Percentiles rank a stretch among this genome's conserved stretches.
phyloP scores from a whole-genome alignment of 2,113 vertebrate genomes.

The Channa maculata region DNA sequence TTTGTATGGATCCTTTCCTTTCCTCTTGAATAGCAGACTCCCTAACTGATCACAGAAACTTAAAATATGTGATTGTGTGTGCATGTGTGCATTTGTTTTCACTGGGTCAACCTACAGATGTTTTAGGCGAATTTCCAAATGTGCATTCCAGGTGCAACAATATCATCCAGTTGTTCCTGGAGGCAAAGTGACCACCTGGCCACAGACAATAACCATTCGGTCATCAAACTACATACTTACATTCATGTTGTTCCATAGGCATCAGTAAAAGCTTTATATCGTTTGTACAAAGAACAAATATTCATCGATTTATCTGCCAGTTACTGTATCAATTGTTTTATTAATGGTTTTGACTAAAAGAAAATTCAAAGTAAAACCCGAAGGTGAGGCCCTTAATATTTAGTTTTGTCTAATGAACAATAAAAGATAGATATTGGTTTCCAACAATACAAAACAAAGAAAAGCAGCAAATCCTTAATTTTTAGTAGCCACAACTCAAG shows the following conservation, averaged over 20 bases:
- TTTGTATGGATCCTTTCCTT: neutral
- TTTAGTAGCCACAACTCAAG: too few species aligned
- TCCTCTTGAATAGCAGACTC: neutral
- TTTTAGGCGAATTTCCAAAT: constrained; percentile 29
- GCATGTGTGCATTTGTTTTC: constrained; percentile 16
- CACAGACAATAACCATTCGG: constrained; percentile 12
- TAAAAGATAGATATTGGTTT: too few species aligned
- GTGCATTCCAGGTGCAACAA: constrained; percentile 48
- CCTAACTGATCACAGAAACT: neutral
- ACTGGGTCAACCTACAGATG: constrained; percentile 43
- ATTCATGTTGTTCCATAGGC: neutral
- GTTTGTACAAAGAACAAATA: too few species aligned
- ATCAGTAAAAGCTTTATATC: neutral
- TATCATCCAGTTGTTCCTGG: constrained; percentile 47
- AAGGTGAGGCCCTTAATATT: too few species aligned
- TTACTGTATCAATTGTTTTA: too few species aligned
- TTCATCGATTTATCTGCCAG: too few species aligned
- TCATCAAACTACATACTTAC: constrained; percentile 11
- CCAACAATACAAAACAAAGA: too few species aligned
- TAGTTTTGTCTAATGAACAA: too few species aligned
- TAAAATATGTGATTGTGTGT: neutral
- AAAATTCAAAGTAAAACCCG: too few species aligned
- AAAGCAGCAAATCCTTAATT: too few species aligned
- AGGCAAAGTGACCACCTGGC: constrained; percentile 44
- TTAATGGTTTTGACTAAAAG: too few species aligned